A percentile compares a stretch with the other conserved stretches of the same genome.
Evolutionary conservation across 2,113 vertebrate genomes (phyloP).

Genomic region (Cheilinus undulatus): DNA sequence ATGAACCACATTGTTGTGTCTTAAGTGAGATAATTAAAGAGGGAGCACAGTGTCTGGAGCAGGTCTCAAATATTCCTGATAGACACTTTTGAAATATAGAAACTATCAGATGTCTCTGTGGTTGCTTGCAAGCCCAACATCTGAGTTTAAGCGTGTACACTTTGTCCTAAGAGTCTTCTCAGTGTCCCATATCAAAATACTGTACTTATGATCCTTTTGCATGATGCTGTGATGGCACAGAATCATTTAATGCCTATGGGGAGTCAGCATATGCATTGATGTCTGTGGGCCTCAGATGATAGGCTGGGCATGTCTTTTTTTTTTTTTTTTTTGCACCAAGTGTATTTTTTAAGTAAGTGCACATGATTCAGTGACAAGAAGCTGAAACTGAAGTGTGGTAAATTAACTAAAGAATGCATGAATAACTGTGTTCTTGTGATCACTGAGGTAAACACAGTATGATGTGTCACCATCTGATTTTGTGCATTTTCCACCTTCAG

Average conservation of each 20-base stretch:
- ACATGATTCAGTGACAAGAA: constrained; percentile 11
- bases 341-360: constrained; percentile 19
- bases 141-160: constrained; percentile 38
- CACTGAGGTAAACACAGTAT: constrained; percentile 12
- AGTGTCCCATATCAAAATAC: constrained; percentile 52
- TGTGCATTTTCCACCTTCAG: background rate
- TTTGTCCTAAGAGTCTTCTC: constrained; percentile 39
- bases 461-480: constrained; percentile 3
- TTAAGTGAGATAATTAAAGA: background rate
- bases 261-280: constrained; percentile 18
- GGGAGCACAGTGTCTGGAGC: background rate
- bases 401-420: constrained; percentile 1
- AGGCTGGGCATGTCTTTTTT: constrained; percentile 1
- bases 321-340: no score
- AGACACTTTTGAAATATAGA: constrained; percentile 17
- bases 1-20: background rate
- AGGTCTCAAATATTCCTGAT: background rate
- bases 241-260: constrained; percentile 31
- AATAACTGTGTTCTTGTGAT: constrained; percentile 10
- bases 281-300: background rate
- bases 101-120: constrained; percentile 42
- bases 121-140: constrained; percentile 3
- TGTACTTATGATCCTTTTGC: constrained; percentile 20
- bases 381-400: constrained; percentile 1
- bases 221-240: constrained; percentile 22